A percentile compares a stretch with the other conserved stretches of the same genome.
Conservation (phyloP, 2,888 invertebrate species). For the Mimachlamys varia region DNA sequence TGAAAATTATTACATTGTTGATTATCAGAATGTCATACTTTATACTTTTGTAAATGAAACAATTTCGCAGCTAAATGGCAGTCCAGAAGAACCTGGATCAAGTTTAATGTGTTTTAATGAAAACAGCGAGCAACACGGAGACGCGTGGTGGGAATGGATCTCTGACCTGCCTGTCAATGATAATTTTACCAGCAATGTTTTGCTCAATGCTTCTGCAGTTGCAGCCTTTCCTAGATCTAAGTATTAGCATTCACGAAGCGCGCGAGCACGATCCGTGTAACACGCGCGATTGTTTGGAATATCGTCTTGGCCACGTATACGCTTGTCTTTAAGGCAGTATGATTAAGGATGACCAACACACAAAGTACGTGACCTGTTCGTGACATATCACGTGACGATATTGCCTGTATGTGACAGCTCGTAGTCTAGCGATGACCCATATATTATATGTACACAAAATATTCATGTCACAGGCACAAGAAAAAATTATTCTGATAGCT, state of each 20-base stretch:
- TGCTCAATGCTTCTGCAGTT: not conserved
- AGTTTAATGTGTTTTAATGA: no score
- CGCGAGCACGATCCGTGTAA: not conserved
- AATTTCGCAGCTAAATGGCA: no score
- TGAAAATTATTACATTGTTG: no score
- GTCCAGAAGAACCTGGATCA: no score
- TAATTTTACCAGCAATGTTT: not conserved
- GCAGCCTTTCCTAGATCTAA: not conserved
- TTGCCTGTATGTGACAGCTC: not conserved
- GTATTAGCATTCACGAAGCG: not conserved
- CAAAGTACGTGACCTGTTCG: not conserved
- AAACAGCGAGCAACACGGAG: no score
- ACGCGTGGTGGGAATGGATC: not conserved
- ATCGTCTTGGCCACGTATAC: not conserved
- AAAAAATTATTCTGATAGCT: not conserved
- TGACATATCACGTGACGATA: not conserved
- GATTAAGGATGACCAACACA: not conserved
- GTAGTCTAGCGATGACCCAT: not conserved
- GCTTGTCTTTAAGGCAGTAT: not conserved
- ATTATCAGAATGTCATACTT: no score
- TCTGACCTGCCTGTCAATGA: not conserved
- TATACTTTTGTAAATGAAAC: no score
- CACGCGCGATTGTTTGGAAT: not conserved
- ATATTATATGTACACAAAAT: not conserved
- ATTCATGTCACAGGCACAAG: not conserved